A percentile compares a stretch with the other conserved stretches of the same genome.
phyloP scores from a whole-genome alignment of 2,113 vertebrate species.

The Pachyramphus minor region DNA sequence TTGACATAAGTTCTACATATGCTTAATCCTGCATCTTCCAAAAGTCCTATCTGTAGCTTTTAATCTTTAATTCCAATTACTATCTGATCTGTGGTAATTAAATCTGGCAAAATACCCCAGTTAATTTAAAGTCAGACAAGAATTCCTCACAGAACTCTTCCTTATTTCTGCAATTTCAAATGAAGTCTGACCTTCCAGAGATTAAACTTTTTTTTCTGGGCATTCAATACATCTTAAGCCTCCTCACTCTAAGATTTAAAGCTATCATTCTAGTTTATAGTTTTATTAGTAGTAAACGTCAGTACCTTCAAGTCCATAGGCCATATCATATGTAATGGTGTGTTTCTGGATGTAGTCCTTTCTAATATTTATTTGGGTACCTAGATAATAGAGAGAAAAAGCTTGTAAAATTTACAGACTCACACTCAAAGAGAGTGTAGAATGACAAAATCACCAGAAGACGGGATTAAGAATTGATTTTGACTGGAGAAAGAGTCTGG shows the following conservation, averaged over 20 bases:
- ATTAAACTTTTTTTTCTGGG: neutral
- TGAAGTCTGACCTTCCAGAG: neutral
- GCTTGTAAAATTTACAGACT: neutral
- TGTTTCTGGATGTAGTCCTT: neutral
- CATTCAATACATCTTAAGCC: neutral
- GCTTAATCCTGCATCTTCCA: neutral
- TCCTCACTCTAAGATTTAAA: neutral
- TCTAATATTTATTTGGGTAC: neutral
- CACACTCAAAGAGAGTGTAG: neutral
- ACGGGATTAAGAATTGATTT: neutral
- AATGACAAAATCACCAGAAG: neutral
- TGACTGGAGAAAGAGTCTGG: neutral
- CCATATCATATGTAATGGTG: neutral
- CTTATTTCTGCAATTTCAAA: neutral
- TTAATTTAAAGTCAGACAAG: neutral
- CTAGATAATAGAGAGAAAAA: neutral
- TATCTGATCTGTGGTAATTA: neutral
- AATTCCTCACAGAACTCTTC: neutral
- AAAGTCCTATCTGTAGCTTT: neutral
- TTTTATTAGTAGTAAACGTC: neutral
- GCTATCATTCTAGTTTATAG: neutral
- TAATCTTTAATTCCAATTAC: neutral
- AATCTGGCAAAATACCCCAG: neutral
- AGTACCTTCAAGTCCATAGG: neutral
- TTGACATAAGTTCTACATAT: neutral